Evolutionary conservation across 2,888 invertebrate genomes (phyloP), one percentile per base, ranked within the genome.

Genomic region (Acanthoscelides obtectus): DNA sequence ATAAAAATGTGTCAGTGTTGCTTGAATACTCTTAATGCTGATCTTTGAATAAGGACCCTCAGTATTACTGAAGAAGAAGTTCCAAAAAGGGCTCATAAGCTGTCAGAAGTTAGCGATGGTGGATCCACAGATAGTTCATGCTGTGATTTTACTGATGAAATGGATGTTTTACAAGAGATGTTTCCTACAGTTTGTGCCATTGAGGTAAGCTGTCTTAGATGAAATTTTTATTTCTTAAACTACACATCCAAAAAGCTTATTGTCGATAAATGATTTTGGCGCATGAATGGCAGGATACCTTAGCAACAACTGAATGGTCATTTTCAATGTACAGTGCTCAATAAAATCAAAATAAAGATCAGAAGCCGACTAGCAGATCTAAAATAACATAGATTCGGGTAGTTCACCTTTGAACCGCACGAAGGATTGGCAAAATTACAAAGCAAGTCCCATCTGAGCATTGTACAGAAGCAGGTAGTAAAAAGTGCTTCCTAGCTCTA

Each of bases 161-260:
- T 90, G 78, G 89, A 90, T 69, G 87, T 89, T 45, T 86, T 97
- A 45, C 91, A 93, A 77, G 97, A 97, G 86, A 95, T 97, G 95
- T 97, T n/a, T 85, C 97, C 97, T 0, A 91, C 92, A 75, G 91
- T 94, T 0, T 90, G 91, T 74, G 87, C 88, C 27, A 89, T 92
- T 83, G 92, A 92, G 88, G 92, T 92, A 78, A 79, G n/a, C n/a
- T n/a, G n/a, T n/a, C n/a, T 12, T 63, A 63, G 8, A 19, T 63
- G 19, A 63, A 63, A 63, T 63, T 8, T 63, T 63, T 63, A 19
- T 12, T 63, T 63, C 19, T 12, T 63, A 19, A 63, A 12, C 19
- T 63, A 8, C 8, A 12, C 19, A 63, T 63, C 63, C 12, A 63
- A 63, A 12, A 63, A 12, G 8, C 19, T 63, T 63, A 12, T 63